A percentile compares a stretch with the other conserved stretches of the same genome.
Conservation (phyloP, 2,888 invertebrate genomes). For the Heterodera filipjevi region DNA sequence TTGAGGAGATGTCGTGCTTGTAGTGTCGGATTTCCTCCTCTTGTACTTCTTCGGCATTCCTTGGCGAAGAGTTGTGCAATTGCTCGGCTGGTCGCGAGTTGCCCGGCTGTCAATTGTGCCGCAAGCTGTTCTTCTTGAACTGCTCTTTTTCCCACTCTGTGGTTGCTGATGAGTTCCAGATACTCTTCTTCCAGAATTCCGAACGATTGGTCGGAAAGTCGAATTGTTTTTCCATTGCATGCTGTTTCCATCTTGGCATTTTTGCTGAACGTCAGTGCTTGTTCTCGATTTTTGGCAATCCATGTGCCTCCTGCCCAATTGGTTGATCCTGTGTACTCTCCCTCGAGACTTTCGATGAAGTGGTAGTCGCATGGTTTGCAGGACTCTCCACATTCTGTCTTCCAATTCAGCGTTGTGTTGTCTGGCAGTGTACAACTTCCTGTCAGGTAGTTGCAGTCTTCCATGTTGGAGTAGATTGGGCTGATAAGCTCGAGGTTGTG, state of each 20-base stretch:
- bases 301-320: neutral
- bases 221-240: neutral
- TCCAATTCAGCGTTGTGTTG: neutral
- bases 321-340: neutral
- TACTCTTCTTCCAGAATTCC: conserved; percentile 10
- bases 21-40: conserved; percentile 23
- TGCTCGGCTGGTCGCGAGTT: neutral
- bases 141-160: neutral
- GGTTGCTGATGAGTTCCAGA: neutral
- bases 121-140: conserved; percentile 13
- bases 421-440: neutral
- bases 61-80: neutral
- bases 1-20: neutral
- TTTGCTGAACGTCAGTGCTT: conserved; percentile 8
- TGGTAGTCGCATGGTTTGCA: conserved; percentile 7
- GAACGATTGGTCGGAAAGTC: conserved; percentile 8
- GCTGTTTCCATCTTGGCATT: conserved; percentile 1
- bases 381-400: neutral
- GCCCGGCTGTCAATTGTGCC: neutral
- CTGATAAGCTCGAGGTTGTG: neutral
- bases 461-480: neutral
- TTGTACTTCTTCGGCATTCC: conserved; percentile 8
- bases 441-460: neutral
- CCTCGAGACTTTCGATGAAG: conserved; percentile 8
- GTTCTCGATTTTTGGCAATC: neutral